Conservation (phyloP, 2,888 invertebrate species). For the Automeris io region DNA sequence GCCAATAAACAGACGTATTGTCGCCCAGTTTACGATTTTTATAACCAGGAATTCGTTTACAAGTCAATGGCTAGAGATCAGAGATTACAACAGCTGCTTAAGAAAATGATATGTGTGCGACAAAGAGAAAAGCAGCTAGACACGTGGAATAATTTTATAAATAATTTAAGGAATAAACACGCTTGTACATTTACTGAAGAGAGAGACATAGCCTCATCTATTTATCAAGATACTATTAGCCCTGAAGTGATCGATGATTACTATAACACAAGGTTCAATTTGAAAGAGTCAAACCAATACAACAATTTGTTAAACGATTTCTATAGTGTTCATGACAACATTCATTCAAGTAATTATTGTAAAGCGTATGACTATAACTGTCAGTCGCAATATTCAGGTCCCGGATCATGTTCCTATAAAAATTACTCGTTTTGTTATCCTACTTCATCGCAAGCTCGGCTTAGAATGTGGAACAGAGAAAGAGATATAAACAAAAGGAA, state of each 20-base stretch:
- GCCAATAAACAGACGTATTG: conserved; percentile 44
- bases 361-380: conserved; percentile 5
- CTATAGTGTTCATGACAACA: conserved; percentile 17
- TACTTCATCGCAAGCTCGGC: conserved; percentile 35
- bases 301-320: conserved; percentile 31
- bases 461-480: conserved; percentile 28
- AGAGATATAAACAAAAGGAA: conserved; percentile 13
- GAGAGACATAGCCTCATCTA: conserved; percentile 11
- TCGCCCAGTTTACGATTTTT: conserved; percentile 29
- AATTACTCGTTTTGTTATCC: conserved; percentile 32
- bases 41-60: conserved; percentile 34
- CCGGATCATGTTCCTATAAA: conserved; percentile 13
- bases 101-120: conserved; percentile 32
- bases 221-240: conserved; percentile 14
- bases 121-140: conserved; percentile 42
- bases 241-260: conserved; percentile 27
- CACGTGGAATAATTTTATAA: conserved; percentile 53
- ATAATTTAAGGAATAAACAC: conserved; percentile 44
- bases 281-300: conserved; percentile 22
- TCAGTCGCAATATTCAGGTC: conserved; percentile 2
- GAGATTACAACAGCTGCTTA: conserved; percentile 37
- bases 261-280: conserved; percentile 20
- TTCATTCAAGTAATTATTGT: neutral
- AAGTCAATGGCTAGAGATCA: conserved; percentile 41
- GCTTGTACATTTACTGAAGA: conserved; percentile 13